Evolutionary conservation across 2,797 vertebrate genomes (phyloP).

Genomic region (Acanthurus lineatus): DNA sequence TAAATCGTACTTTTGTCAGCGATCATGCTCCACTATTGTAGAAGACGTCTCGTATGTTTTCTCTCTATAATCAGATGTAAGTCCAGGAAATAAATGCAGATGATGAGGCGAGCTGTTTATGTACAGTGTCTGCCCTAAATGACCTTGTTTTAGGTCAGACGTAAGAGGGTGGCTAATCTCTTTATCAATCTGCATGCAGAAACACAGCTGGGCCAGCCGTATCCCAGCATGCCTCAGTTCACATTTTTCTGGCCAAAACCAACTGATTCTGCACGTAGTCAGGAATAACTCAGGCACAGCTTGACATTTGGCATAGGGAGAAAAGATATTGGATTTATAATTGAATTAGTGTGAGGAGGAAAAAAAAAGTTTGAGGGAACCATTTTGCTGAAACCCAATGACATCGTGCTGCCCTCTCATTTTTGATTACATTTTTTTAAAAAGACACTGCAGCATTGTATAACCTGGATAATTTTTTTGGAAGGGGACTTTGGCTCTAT

Average conservation of each 20-base stretch:
- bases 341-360: slow-evolving; percentile 76
- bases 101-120: slow-evolving; percentile 20
- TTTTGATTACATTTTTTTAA: slow-evolving; percentile 29
- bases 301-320: slow-evolving; percentile 82
- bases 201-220: slow-evolving; percentile 65
- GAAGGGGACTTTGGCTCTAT: too few relatives aligned
- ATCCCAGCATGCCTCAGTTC: slow-evolving; percentile 73
- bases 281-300: slow-evolving; percentile 79
- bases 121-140: slow-evolving; percentile 33
- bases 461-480: not conserved
- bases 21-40: not conserved
- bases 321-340: slow-evolving; percentile 84
- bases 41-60: slow-evolving; percentile 4
- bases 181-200: slow-evolving; percentile 70
- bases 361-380: slow-evolving; percentile 57
- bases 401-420: slow-evolving; percentile 18
- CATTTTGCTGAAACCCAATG: slow-evolving; percentile 70
- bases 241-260: slow-evolving; percentile 75
- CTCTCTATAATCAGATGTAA: not conserved
- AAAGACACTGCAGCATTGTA: slow-evolving; percentile 9
- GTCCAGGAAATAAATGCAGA: slow-evolving; percentile 10
- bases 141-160: slow-evolving; percentile 68
- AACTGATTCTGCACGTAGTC: slow-evolving; percentile 76
- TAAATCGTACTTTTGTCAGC: slow-evolving; percentile 42
- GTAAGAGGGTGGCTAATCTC: slow-evolving; percentile 62